phyloP scores from a whole-genome alignment of 2,888 invertebrate species.

The Stictocephala bisonia region DNA sequence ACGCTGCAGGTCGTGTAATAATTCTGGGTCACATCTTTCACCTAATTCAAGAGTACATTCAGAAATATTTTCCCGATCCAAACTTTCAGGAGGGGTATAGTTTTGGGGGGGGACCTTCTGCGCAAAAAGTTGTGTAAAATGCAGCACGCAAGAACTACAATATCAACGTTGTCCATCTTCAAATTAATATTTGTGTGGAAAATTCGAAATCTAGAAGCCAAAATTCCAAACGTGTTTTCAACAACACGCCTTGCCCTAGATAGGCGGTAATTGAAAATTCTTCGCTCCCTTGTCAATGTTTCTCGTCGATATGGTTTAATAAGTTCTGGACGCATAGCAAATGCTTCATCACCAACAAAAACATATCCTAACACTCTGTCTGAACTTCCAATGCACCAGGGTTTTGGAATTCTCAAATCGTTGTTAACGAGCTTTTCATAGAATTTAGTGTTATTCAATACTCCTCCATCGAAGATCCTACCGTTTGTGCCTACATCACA shows the following conservation, averaged over 20 bases:
- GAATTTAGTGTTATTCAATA: no score
- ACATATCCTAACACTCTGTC: constrained; percentile 44
- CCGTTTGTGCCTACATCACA: constrained; percentile 55
- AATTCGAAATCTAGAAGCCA: constrained; percentile 34
- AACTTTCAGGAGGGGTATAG: constrained; percentile 29
- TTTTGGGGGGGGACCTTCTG: constrained; percentile 14
- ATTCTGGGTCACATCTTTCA: constrained; percentile 43
- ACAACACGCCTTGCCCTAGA: constrained; percentile 39
- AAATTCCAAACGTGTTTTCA: constrained; percentile 43
- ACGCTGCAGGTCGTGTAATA: constrained; percentile 42
- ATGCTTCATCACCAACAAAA: constrained; percentile 48
- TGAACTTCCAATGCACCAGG: no score
- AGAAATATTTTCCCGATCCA: constrained; percentile 42
- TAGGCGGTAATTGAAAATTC: constrained; percentile 43
- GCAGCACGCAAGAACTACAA: constrained; percentile 42
- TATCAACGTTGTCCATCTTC: constrained; percentile 34
- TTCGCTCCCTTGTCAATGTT: constrained; percentile 34
- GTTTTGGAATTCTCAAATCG: constrained; percentile 41
- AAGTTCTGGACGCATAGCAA: no score
- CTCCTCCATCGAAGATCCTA: constrained; percentile 57
- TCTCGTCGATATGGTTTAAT: constrained; percentile 39
- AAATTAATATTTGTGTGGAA: constrained; percentile 44
- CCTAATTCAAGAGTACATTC: constrained; percentile 40
- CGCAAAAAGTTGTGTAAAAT: constrained; percentile 45
- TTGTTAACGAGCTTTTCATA: constrained; percentile 49